Evolutionary conservation across 2,113 vertebrate genomes (phyloP).

Genomic region (Crotophaga sulcirostris): DNA sequence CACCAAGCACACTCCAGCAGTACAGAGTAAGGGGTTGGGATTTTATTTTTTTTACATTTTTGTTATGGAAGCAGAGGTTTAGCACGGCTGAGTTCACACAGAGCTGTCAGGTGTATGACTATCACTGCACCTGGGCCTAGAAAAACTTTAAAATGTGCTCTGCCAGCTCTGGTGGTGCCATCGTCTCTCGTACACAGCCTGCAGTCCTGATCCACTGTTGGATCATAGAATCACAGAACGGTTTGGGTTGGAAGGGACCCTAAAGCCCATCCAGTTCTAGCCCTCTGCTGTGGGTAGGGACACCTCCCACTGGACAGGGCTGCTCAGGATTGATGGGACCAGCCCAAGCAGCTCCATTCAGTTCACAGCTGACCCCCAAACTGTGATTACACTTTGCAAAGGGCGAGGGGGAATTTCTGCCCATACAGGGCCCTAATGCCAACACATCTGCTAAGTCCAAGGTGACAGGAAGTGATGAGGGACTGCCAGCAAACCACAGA

Average conservation of each 20-base stretch:
- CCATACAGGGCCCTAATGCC: not conserved
- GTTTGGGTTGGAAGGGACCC: too few species aligned
- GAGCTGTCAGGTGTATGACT: not conserved
- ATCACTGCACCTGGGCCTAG: not conserved
- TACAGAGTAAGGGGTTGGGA: not conserved
- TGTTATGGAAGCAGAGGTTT: not conserved
- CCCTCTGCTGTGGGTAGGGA: too few species aligned
- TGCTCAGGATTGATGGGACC: too few species aligned
- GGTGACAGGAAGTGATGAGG: not conserved
- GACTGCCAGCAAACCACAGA: not conserved
- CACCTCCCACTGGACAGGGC: too few species aligned
- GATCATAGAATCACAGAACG: not conserved
- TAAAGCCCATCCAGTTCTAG: too few species aligned
- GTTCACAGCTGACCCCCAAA: not conserved
- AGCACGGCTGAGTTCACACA: not conserved
- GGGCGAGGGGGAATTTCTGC: not conserved
- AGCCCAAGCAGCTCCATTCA: not conserved
- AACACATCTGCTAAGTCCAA: not conserved
- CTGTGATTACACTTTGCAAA: not conserved
- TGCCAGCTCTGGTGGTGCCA: not conserved
- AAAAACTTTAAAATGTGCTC: not conserved
- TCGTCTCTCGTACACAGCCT: not conserved
- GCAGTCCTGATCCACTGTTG: fast-evolving
- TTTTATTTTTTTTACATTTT: too few species aligned
- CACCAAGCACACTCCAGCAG: not conserved